A percentile compares a stretch with the other conserved stretches of the same genome.
Conservation (phyloP, 1,140 invertebrate species). For the Meloidogyne floridensis region DNA sequence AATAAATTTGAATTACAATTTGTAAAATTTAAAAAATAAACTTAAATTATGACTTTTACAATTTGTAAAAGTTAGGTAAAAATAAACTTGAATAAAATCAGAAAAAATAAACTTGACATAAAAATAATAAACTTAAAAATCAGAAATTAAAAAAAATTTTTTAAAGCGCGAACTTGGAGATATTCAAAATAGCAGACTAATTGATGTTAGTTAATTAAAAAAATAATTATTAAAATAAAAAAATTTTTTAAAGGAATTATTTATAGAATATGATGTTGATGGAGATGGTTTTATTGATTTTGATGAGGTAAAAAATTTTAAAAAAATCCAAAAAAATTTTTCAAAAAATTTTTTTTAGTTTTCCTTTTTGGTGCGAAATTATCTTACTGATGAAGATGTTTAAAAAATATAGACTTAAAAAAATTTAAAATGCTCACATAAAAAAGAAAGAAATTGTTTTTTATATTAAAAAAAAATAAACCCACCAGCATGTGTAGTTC, state of each 20-base stretch:
- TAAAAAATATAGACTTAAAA: background rate
- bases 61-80: too few species aligned
- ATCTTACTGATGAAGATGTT: conserved; percentile 53
- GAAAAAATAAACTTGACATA: background rate
- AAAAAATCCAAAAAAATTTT: background rate
- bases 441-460: background rate
- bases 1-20: too few species aligned
- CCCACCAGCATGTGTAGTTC: conserved; percentile 71
- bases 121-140: background rate
- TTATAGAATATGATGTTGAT: conserved; percentile 53
- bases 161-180: conserved; percentile 56
- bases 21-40: too few species aligned
- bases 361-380: conserved; percentile 46
- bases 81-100: background rate
- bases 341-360: conserved; percentile 29
- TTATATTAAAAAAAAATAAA: background rate
- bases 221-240: conserved; percentile 35
- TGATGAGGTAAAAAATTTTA: conserved; percentile 33
- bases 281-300: conserved; percentile 48
- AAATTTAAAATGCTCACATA: background rate
- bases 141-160: background rate
- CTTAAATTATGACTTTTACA: too few species aligned
- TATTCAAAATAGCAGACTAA: conserved; percentile 55
- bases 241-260: conserved; percentile 49
- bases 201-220: conserved; percentile 39